Conservation (phyloP, 2,113 vertebrate genomes). For the Brachyhypopomus gauderio region DNA sequence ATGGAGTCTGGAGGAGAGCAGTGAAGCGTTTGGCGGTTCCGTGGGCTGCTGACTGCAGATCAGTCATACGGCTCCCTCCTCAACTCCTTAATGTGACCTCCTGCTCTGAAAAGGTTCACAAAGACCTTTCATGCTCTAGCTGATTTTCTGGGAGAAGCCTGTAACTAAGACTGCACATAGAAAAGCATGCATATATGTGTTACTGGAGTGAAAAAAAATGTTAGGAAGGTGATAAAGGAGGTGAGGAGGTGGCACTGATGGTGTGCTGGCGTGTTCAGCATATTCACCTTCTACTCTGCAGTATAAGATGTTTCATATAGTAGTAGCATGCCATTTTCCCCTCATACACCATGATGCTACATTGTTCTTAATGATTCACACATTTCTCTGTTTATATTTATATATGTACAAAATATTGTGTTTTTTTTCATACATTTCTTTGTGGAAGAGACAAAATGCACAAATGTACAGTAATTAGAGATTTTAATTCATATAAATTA, state of each 20-base stretch:
- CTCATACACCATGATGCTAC: conserved; percentile 11
- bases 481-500: background rate
- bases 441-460: conserved; percentile 5
- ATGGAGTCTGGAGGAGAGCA: conserved; percentile 48
- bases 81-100: conserved; percentile 29
- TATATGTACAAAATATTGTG: background rate
- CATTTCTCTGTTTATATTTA: conserved; percentile 50
- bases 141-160: background rate
- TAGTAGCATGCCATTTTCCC: background rate
- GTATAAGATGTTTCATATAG: background rate
- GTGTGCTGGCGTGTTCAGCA: background rate
- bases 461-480: background rate
- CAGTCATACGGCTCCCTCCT: conserved; percentile 11
- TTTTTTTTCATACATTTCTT: too few species aligned
- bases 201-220: too few species aligned
- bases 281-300: background rate
- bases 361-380: conserved; percentile 24
- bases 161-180: background rate
- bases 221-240: too few species aligned
- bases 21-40: conserved; percentile 25
- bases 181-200: background rate
- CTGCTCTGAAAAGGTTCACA: conserved; percentile 23
- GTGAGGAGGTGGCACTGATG: background rate
- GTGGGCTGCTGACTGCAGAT: conserved; percentile 29
- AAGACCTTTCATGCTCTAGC: conserved; percentile 3